Conservation (phyloP, 2,797 vertebrate genomes). For the Hemitrygon akajei region DNA sequence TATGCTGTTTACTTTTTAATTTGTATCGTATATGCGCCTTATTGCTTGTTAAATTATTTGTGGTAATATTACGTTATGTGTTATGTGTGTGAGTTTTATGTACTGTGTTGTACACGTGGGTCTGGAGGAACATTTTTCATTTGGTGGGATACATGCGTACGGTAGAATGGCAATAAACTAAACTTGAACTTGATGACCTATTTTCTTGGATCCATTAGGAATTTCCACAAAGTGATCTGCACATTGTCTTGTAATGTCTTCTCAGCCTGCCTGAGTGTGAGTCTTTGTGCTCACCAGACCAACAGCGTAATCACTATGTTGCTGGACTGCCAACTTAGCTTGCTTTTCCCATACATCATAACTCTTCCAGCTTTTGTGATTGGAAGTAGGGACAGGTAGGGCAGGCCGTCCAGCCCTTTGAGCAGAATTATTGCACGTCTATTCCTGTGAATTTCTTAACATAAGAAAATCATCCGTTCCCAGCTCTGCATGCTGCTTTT, state of each 20-base stretch:
- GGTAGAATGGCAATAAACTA: too few species aligned
- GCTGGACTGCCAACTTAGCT: not conserved
- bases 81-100: too few species aligned
- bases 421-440: too few species aligned
- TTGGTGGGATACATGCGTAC: too few species aligned
- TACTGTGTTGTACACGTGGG: too few species aligned
- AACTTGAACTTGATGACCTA: too few species aligned
- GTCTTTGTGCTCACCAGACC: not conserved
- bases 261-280: not conserved
- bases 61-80: too few species aligned
- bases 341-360: not conserved
- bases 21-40: too few species aligned
- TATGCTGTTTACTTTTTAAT: too few species aligned
- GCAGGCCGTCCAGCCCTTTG: too few species aligned
- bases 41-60: too few species aligned
- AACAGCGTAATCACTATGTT: not conserved
- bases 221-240: not conserved
- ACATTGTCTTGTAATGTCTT: not conserved
- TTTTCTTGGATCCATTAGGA: not conserved
- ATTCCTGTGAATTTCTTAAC: not conserved
- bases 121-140: too few species aligned
- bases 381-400: not conserved
- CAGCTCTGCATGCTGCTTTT: not conserved
- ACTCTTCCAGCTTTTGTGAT: not conserved
- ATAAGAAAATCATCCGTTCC: not conserved